Conservation (phyloP, 2,797 vertebrate genomes). For the Astyanax mexicanus region DNA sequence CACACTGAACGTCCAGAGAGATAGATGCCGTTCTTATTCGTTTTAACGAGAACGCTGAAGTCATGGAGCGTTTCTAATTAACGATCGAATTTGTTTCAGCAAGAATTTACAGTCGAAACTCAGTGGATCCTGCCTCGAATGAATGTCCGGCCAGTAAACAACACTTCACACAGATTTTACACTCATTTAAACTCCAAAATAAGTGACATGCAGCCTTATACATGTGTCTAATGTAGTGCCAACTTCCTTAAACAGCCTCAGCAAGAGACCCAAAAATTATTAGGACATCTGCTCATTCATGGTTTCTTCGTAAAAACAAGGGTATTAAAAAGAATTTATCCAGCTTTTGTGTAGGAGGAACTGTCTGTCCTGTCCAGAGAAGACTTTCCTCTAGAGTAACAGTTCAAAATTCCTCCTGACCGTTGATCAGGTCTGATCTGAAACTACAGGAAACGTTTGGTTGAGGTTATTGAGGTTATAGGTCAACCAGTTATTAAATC, state of each 20-base stretch:
- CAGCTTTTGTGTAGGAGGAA: no score
- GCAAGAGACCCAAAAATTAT: no score
- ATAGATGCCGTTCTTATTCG: not conserved
- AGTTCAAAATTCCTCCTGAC: no score
- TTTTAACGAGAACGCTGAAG: constrained; percentile 22
- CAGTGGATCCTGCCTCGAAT: not conserved
- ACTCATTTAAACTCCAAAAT: not conserved
- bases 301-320: no score
- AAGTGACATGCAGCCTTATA: not conserved
- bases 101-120: constrained; percentile 10
- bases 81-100: constrained; percentile 13
- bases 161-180: constrained; percentile 3
- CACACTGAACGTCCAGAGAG: not conserved
- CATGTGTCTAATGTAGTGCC: not conserved
- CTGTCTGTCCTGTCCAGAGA: no score
- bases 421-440: no score
- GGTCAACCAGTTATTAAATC: no score
- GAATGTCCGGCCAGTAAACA: constrained; percentile 15
- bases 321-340: no score
- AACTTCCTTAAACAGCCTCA: not conserved
- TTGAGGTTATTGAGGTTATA: no score
- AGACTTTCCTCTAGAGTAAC: no score
- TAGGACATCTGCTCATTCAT: no score
- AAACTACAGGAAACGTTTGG: no score
- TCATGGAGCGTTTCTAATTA: constrained; percentile 24